phyloP scores from a whole-genome alignment of 2,888 invertebrate genomes.

The Choreutis nemorana region DNA sequence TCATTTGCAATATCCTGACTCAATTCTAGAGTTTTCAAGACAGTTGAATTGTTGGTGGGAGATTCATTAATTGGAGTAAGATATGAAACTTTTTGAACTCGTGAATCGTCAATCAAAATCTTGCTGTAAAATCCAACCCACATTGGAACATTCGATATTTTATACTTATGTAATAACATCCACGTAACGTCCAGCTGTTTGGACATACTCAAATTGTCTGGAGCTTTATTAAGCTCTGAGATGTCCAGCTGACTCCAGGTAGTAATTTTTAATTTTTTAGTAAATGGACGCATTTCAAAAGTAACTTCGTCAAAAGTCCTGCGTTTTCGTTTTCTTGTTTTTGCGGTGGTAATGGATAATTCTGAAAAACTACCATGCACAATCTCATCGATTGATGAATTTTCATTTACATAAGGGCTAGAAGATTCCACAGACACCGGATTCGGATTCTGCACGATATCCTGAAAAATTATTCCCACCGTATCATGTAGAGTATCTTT shows the following conservation, averaged over 20 bases:
- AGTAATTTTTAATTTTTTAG: constrained; percentile 15
- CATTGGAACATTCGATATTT: constrained; percentile 14
- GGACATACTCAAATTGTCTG: constrained; percentile 10
- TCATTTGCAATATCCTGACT: constrained; percentile 16
- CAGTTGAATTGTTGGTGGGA: constrained; percentile 18
- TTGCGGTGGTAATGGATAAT: constrained; percentile 7
- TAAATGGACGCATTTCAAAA: constrained; percentile 11
- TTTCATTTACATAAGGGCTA: constrained; percentile 7
- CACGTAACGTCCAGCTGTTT: constrained; percentile 11
- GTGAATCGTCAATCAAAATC: constrained; percentile 14
- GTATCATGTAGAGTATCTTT: constrained; percentile 12
- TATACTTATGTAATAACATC: constrained; percentile 11
- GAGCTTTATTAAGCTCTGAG: constrained; percentile 13
- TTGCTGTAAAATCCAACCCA: constrained; percentile 21
- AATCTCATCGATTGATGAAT: constrained; percentile 7
- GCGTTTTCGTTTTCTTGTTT: constrained; percentile 12
- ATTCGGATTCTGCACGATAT: not conserved
- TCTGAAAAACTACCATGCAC: constrained; percentile 9
- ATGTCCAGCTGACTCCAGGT: constrained; percentile 10
- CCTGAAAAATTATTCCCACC: constrained; percentile 48
- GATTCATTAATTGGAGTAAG: constrained; percentile 21
- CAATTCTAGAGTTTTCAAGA: constrained; percentile 17
- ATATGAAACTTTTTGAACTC: constrained; percentile 19
- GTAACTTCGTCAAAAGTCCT: constrained; percentile 14
- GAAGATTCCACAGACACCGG: constrained; percentile 8